phyloP scores from a whole-genome alignment of 2,888 invertebrate genomes.

The Ophion slaviceki region DNA sequence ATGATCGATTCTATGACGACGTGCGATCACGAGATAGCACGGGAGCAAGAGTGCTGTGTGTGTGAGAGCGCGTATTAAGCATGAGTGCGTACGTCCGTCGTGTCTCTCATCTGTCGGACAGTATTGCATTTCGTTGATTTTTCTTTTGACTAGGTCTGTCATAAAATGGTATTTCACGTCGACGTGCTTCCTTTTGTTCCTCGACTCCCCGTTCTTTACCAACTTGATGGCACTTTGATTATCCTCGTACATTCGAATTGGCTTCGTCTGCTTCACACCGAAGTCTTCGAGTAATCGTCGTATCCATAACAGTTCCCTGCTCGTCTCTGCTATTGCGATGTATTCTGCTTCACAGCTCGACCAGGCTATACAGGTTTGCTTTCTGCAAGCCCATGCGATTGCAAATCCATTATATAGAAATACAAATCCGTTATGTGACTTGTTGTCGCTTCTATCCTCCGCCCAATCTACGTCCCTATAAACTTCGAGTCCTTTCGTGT shows the following conservation, averaged over 20 bases:
- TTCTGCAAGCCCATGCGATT: constrained; percentile 53
- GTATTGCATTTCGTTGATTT: constrained; percentile 51
- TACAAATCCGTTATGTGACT: constrained; percentile 76
- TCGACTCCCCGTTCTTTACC: constrained; percentile 61
- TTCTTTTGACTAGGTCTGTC: constrained; percentile 30
- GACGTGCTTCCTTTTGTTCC: constrained; percentile 67
- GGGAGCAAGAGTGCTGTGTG: not conserved
- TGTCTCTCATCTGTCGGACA: constrained; percentile 69
- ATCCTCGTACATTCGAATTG: constrained; percentile 66
- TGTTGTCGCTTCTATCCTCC: constrained; percentile 71
- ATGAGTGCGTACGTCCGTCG: not conserved
- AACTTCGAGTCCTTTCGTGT: constrained; percentile 14
- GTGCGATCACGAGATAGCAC: not conserved
- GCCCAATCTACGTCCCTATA: constrained; percentile 71
- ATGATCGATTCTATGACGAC: not conserved
- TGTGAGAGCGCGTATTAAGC: not conserved
- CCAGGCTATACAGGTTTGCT: constrained; percentile 45
- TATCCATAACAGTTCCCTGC: constrained; percentile 32
- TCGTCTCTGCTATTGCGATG: constrained; percentile 46
- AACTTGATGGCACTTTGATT: constrained; percentile 71
- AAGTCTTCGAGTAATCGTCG: constrained; percentile 45
- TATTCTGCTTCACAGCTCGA: constrained; percentile 62
- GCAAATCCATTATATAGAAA: constrained; percentile 66
- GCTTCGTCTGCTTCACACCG: constrained; percentile 3
- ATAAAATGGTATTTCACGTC: constrained; percentile 53